phyloP scores from a whole-genome alignment of 2,113 vertebrate species.

The Hemichromis elongatus region DNA sequence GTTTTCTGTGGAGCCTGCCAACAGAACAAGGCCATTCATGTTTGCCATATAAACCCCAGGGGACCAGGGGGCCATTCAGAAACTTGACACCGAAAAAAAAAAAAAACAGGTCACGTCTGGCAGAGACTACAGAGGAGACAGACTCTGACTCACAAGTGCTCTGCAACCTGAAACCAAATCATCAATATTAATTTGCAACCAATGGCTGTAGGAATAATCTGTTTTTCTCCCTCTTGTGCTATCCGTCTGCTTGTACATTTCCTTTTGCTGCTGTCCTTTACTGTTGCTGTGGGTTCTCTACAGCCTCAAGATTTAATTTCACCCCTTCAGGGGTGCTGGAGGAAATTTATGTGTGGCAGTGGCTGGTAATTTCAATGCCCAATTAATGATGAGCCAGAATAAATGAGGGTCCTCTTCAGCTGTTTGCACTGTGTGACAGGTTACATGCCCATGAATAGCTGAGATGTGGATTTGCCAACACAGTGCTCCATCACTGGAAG shows the following conservation, averaged over 20 bases:
- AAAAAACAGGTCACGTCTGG: conserved; percentile 34
- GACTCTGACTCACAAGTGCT: neutral
- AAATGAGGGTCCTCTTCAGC: conserved; percentile 18
- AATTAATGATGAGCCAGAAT: conserved; percentile 37
- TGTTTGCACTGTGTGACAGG: neutral
- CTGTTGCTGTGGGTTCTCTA: neutral
- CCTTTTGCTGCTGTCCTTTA: neutral
- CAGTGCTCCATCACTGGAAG: neutral
- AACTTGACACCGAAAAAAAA: conserved; percentile 43
- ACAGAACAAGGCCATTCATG: conserved; percentile 34
- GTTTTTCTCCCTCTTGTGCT: neutral
- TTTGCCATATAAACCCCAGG: conserved; percentile 15
- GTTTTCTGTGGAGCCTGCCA: neutral
- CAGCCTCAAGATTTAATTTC: conserved; percentile 24
- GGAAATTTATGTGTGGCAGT: conserved; percentile 33
- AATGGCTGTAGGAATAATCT: neutral
- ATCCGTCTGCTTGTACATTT: neutral
- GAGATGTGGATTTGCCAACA: neutral
- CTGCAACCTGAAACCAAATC: conserved; percentile 19
- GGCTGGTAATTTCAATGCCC: conserved; percentile 45
- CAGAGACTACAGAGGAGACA: neutral
- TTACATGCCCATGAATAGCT: neutral
- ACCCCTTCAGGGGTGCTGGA: conserved; percentile 13
- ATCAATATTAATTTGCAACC: conserved; percentile 3
- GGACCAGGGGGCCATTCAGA: conserved; percentile 21